phyloP scores from a whole-genome alignment of 1,140 invertebrate genomes.

The Apolygus lucorum region DNA sequence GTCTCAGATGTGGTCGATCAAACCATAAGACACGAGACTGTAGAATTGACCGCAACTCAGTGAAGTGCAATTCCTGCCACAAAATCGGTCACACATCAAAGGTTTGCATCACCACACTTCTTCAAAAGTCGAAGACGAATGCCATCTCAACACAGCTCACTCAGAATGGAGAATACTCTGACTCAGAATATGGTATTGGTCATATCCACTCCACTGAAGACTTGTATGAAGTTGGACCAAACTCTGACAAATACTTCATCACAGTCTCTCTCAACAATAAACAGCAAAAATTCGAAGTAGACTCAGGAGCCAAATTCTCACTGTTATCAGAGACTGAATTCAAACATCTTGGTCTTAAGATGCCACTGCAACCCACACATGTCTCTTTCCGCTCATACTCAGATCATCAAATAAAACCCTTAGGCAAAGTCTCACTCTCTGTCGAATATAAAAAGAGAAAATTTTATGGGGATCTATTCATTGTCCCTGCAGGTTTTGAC shows the following conservation, averaged over 20 bases:
- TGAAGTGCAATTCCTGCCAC: conserved; percentile 23
- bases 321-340: background rate
- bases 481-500: background rate
- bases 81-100: no score
- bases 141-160: background rate
- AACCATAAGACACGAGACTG: no score
- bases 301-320: background rate
- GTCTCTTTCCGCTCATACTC: no score
- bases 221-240: background rate
- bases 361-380: no score
- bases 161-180: background rate
- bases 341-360: no score
- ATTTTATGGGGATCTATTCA: background rate
- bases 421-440: no score
- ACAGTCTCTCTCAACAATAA: background rate
- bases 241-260: background rate
- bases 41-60: background rate
- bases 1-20: no score
- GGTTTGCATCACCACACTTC: no score
- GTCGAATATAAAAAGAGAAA: background rate
- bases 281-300: background rate
- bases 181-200: conserved; percentile 1
- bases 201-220: background rate
- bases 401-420: no score
- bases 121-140: no score